A percentile compares a stretch with the other conserved stretches of the same genome.
phyloP scores from a whole-genome alignment of 92 coral and sea anemone species.

The Porites rus region DNA sequence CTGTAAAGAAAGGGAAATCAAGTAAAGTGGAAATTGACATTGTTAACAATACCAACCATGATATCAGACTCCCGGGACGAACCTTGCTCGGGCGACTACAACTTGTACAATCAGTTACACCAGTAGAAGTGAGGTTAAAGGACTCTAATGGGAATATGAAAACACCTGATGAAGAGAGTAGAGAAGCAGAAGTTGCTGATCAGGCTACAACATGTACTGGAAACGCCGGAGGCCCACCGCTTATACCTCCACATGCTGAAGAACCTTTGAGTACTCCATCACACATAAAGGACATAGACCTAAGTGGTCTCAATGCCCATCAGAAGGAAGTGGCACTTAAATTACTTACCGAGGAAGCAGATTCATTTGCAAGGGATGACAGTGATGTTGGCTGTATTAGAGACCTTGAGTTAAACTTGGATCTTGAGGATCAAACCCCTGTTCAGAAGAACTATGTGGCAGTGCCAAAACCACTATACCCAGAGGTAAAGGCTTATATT shows the following conservation, averaged over 20 bases:
- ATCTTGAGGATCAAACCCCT: slow-evolving; percentile 66
- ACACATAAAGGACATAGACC: slow-evolving; percentile 51
- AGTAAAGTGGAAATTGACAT: slow-evolving; percentile 52
- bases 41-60: slow-evolving; percentile 67
- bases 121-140: slow-evolving; percentile 53
- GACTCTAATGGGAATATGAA: slow-evolving; percentile 20
- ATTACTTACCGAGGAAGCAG: slow-evolving; percentile 56
- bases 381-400: slow-evolving; percentile 68
- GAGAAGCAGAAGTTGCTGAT: not conserved
- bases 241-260: slow-evolving; percentile 36
- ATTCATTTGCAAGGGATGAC: slow-evolving; percentile 65
- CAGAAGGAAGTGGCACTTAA: slow-evolving; percentile 51
- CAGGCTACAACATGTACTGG: not conserved
- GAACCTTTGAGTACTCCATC: slow-evolving; percentile 16
- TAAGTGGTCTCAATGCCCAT: slow-evolving; percentile 46
- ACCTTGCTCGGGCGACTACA: slow-evolving; percentile 60
- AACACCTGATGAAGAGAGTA: not conserved
- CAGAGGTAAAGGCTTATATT: slow-evolving; percentile 70
- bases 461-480: slow-evolving; percentile 71
- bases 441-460: slow-evolving; percentile 75
- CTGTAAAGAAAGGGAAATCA: slow-evolving; percentile 60
- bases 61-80: slow-evolving; percentile 52
- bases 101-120: slow-evolving; percentile 74
- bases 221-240: not conserved
- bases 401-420: slow-evolving; percentile 62